A percentile compares a stretch with the other conserved stretches of the same genome.
These are phyloP conservation scores for Drosophila sp. DNA, from an alignment of 1,140 invertebrate genomes.

Conservation along the genomic window DNA sequence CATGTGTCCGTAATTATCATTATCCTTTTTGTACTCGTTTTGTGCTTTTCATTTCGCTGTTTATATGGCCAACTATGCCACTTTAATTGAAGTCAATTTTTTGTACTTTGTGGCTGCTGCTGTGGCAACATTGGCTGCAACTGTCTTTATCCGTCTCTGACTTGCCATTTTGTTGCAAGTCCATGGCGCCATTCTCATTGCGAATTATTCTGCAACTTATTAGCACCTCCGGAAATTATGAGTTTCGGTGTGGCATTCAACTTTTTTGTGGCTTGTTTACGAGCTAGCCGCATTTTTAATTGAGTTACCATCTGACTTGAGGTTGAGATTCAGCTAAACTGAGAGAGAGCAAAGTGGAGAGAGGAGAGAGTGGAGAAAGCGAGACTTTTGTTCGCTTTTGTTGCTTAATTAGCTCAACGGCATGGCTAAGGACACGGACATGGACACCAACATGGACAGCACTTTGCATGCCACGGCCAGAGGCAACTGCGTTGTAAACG, in stretches of 20 bases:
- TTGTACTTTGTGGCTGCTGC: constrained; percentile 59
- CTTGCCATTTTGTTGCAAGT: constrained; percentile 21
- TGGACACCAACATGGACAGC: constrained; percentile 30
- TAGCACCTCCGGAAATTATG: constrained; percentile 83
- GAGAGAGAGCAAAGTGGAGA: not conserved
- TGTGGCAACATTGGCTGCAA: constrained; percentile 45
- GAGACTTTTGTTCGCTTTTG: constrained; percentile 54
- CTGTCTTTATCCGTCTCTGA: not conserved
- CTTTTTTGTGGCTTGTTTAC: constrained; percentile 72
- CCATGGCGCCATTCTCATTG: constrained; percentile 61
- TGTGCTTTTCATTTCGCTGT: constrained; percentile 77
- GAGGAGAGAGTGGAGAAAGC: not conserved
- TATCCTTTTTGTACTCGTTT: constrained; percentile 68
- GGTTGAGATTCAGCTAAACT: constrained; percentile 1
- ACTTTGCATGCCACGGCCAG: constrained; percentile 27
- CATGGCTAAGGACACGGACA: not conserved
- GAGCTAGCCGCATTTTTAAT: constrained; percentile 70
- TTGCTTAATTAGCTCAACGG: constrained; percentile 72
- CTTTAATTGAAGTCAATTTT: constrained; percentile 83
- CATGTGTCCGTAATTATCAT: constrained; percentile 74
- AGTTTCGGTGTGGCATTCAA: constrained; percentile 63
- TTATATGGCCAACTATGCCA: constrained; percentile 79
- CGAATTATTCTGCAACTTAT: constrained; percentile 82
- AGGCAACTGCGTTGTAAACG: constrained; percentile 21
- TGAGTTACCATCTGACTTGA: constrained; percentile 53